Conservation (phyloP, 2,888 invertebrate genomes). For the Callosobruchus maculatus region DNA sequence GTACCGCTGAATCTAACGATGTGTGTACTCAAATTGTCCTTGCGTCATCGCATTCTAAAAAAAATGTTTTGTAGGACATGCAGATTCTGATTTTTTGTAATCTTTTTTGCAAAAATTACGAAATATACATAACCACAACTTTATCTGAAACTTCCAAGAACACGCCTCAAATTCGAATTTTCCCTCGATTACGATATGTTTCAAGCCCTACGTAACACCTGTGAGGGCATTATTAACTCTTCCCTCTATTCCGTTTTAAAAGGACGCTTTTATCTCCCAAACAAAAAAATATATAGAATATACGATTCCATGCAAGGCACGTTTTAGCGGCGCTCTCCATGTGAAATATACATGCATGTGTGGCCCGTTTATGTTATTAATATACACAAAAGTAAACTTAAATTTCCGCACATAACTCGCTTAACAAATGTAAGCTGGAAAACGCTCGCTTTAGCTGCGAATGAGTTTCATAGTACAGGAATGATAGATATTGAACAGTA, state of each 20-base stretch:
- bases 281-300: neutral
- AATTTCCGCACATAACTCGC: neutral
- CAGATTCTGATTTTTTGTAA: too few relatives aligned
- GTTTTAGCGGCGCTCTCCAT: neutral
- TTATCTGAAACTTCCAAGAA: too few relatives aligned
- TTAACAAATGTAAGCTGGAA: neutral
- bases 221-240: neutral
- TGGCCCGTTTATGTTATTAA: neutral
- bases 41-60: too few relatives aligned
- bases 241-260: neutral
- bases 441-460: neutral
- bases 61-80: too few relatives aligned
- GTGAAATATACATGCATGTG: neutral
- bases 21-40: too few relatives aligned
- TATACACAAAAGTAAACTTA: neutral
- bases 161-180: too few relatives aligned
- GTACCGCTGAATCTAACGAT: too few relatives aligned
- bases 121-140: too few relatives aligned
- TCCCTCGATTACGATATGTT: too few relatives aligned
- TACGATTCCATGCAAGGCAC: neutral
- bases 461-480: neutral
- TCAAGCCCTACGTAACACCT: too few relatives aligned
- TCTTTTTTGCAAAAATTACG: too few relatives aligned
- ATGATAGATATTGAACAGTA: neutral
- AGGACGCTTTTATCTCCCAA: neutral